Evolutionary conservation across 2,113 vertebrate species (phyloP).

Genomic region (Physeter macrocephalus): DNA sequence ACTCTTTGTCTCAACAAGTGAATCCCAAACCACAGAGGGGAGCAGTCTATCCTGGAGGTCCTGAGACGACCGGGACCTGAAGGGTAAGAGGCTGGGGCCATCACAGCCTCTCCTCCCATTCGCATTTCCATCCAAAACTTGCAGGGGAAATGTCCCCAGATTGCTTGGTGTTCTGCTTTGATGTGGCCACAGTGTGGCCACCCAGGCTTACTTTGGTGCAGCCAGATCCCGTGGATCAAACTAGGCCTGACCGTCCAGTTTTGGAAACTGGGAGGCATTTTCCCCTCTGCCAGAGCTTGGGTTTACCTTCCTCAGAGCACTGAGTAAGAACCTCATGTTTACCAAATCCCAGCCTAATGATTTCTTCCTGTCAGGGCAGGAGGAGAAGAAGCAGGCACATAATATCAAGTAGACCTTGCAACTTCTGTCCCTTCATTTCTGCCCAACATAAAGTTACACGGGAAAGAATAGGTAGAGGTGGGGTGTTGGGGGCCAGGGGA

Average conservation of each 20-base stretch:
- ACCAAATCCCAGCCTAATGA: background rate
- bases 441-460: background rate
- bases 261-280: conserved; percentile 31
- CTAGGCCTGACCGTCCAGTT: background rate
- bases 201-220: background rate
- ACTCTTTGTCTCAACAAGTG: background rate
- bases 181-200: background rate
- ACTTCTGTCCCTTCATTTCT: background rate
- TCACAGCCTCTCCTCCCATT: background rate
- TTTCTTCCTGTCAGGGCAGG: background rate
- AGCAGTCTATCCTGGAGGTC: background rate
- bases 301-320: conserved; percentile 11
- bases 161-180: background rate
- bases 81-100: background rate
- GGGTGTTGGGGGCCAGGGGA: too few species aligned
- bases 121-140: background rate
- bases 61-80: background rate
- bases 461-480: background rate
- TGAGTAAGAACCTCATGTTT: conserved; percentile 37
- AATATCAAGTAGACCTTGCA: background rate
- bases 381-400: background rate
- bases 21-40: background rate
- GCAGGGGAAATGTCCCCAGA: background rate
- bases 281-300: background rate
- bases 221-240: background rate